Base-by-base conservation (phyloP, 2,888 invertebrate species). In the Tanypteryx hageni region DNA sequence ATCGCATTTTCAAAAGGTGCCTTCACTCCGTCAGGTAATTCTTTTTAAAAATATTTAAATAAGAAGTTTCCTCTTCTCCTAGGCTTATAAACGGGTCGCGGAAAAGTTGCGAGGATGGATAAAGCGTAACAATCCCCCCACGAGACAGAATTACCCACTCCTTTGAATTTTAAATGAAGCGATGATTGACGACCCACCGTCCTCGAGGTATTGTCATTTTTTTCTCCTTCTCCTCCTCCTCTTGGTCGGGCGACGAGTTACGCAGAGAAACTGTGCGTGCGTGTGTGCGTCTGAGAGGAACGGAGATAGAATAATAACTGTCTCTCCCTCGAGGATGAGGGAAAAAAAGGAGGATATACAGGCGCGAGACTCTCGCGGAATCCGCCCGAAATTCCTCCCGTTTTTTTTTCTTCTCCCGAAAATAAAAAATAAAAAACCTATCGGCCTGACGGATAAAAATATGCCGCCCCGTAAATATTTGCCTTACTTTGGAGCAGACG, bases 371-470 rank as follows among this genome's bases (percentile, higher is more conserved):
- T 0, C 68, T 22, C 68, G n/a, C 68, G 68, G 68, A 68, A 68
- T 68, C 18, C 68, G 18, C 68, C 18, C 68, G 68, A 18, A 44
- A 68, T 68, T 68, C 68, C 68, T 68, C 68, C 68, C 68, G 68
- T 10, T 10, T 68, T 18, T 22, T 68, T 22, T 68, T 22, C 18
- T n/a, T 22, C 9, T 68, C 68, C 68, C n/a, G 68, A 9, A n/a
- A 68, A 68, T 44, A 68, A 68, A 68, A 68, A 8, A 64, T 7
- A n/a, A 64, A 64, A 16, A 68, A 68, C 68, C 18, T 68, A 68
- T 68, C 68, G 68, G 68, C 68, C 44, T 68, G 68, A 68, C 68
- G 68, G 68, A n/a, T 68, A 68, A 68, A 68, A 68, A 68, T 68
- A 18, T n/a, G 18, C 68, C 68, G n/a, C 68, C 68, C 68, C 68